phyloP scores from a whole-genome alignment of 2,113 vertebrate genomes.

The Microcebus jonahi region DNA sequence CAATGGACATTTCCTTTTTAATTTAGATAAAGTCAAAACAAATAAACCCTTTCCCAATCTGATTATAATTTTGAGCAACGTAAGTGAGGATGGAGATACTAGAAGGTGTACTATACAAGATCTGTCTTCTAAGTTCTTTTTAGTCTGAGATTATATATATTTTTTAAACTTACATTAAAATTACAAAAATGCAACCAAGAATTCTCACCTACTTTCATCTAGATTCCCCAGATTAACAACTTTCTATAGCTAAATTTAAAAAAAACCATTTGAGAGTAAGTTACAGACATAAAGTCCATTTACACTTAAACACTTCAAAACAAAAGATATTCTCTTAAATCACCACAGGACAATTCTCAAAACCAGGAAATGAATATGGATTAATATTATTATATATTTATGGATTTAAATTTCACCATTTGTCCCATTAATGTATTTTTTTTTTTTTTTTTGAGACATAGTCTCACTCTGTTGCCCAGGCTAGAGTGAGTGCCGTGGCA shows the following conservation, averaged over 20 bases:
- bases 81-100: background rate
- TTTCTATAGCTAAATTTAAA: background rate
- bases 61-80: background rate
- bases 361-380: background rate
- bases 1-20: background rate
- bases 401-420: background rate
- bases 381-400: background rate
- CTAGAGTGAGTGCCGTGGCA: too few species aligned
- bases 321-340: background rate
- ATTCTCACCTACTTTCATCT: background rate
- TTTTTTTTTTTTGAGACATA: too few species aligned
- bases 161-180: background rate
- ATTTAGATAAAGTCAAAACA: background rate
- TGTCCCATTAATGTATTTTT: background rate
- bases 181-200: background rate
- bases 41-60: background rate
- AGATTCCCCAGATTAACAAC: background rate
- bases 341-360: background rate
- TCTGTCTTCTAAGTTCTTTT: conserved; percentile 3
- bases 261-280: background rate
- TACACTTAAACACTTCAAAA: background rate
- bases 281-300: background rate
- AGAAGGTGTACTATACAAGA: background rate
- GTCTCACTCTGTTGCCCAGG: too few species aligned
- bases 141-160: background rate